Conservation (phyloP, 2,113 vertebrate genomes). For the Peromyscus leucopus region DNA sequence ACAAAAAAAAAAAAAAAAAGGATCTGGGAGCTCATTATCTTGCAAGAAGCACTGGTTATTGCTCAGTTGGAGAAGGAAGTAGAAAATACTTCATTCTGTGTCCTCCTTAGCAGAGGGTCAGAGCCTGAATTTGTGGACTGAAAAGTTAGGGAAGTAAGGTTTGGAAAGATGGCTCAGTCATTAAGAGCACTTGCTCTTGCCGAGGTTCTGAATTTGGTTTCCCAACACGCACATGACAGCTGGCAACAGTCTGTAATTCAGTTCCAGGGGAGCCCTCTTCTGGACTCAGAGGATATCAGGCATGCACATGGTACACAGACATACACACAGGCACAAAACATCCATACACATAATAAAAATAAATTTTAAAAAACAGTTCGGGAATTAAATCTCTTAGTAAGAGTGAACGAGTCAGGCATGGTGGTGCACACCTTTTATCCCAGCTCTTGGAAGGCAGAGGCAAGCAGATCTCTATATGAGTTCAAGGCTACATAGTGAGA, state of each 20-base stretch:
- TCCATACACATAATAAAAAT: background rate
- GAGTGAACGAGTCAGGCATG: background rate
- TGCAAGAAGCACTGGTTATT: background rate
- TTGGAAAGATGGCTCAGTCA: background rate
- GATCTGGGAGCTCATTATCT: background rate
- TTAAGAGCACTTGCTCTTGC: background rate
- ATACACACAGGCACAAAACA: background rate
- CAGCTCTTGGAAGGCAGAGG: background rate
- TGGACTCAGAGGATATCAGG: background rate
- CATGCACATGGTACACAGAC: background rate
- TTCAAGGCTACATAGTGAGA: background rate
- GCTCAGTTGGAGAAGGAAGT: background rate
- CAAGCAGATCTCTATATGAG: background rate
- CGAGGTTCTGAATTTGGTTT: background rate
- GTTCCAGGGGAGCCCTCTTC: background rate
- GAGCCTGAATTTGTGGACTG: background rate
- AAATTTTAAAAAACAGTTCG: no score
- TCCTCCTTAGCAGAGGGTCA: accelerated
- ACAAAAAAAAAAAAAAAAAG: no score
- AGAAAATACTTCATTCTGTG: background rate
- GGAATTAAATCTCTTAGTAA: background rate
- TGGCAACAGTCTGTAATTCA: background rate
- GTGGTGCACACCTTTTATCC: background rate
- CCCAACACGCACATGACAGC: background rate
- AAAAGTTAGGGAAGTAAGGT: background rate